phyloP scores from a whole-genome alignment of 37 sponge, comb jelly and placozoan species.

The Petrosia ficiformis region DNA sequence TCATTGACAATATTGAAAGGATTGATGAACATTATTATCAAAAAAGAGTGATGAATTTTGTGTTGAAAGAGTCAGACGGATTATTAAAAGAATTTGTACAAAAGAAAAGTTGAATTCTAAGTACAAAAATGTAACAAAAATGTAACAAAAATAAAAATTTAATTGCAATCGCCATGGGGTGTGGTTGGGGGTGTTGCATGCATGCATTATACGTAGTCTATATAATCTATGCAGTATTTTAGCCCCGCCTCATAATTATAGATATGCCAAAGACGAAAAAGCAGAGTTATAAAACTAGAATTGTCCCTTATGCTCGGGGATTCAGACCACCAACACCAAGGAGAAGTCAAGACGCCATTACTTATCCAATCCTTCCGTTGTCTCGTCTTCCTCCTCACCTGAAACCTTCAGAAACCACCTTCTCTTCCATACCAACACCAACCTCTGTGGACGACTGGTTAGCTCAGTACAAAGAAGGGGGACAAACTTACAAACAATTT shows the following conservation, averaged over 20 bases:
- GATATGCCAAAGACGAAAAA: not conserved
- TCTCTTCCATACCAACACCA: conserved; percentile 72
- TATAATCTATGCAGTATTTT: too few species aligned
- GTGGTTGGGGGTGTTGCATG: too few species aligned
- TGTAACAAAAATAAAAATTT: too few species aligned
- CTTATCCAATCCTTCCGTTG: not conserved
- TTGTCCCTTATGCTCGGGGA: conserved; percentile 75
- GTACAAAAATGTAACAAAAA: too few species aligned
- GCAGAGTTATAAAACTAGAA: not conserved
- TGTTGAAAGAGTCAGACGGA: conserved; percentile 48
- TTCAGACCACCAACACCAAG: conserved; percentile 55
- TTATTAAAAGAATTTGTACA: conserved; percentile 10
- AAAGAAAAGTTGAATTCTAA: not conserved
- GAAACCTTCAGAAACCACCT: conserved; percentile 16
- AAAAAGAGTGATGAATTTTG: conserved; percentile 73
- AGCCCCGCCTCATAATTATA: too few species aligned
- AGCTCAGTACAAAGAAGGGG: conserved; percentile 94
- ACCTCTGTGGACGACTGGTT: conserved; percentile 89
- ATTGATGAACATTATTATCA: conserved; percentile 70
- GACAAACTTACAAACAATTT: conserved; percentile 81
- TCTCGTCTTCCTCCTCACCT: conserved; percentile 4
- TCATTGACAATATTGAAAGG: conserved; percentile 88
- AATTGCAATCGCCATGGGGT: too few species aligned
- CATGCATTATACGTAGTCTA: too few species aligned
- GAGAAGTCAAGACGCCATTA: conserved; percentile 48